These are phyloP conservation scores for Agriopis aurantiaria DNA, from an alignment of 2,888 invertebrate genomes.

Conservation along the genomic window DNA sequence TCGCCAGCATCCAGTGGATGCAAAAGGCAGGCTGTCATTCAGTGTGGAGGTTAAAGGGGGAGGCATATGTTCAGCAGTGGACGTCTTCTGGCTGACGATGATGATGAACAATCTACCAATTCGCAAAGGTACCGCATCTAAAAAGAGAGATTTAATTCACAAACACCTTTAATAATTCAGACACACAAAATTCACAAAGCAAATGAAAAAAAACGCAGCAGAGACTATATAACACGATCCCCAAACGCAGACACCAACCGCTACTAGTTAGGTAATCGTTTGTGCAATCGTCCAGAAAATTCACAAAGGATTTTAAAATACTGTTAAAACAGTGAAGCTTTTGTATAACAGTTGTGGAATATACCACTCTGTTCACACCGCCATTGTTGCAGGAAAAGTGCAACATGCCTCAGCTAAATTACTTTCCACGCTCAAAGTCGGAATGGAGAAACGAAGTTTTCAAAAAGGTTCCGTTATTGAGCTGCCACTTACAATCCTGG, in stretches of 20 bases:
- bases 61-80: no score
- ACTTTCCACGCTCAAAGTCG: constrained; percentile 1
- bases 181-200: not conserved
- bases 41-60: no score
- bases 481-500: not conserved
- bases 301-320: constrained; percentile 35
- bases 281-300: constrained; percentile 36
- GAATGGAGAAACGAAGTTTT: not conserved
- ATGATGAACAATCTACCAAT: no score
- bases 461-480: not conserved
- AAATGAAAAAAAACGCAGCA: not conserved
- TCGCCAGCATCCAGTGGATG: no score
- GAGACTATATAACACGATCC: not conserved
- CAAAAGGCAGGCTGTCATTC: no score
- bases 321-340: constrained; percentile 27
- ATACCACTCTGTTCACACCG: constrained; percentile 9
- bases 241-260: constrained; percentile 32
- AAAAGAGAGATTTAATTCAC: not conserved
- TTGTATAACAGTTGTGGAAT: constrained; percentile 15
- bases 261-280: constrained; percentile 40
- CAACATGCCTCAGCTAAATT: constrained; percentile 12
- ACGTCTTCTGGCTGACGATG: no score
- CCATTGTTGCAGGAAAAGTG: constrained; percentile 6
- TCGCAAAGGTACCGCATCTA: no score
- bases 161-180: not conserved